phyloP scores from a whole-genome alignment of 2,797 vertebrate species.

The Heliangelus exortis region DNA sequence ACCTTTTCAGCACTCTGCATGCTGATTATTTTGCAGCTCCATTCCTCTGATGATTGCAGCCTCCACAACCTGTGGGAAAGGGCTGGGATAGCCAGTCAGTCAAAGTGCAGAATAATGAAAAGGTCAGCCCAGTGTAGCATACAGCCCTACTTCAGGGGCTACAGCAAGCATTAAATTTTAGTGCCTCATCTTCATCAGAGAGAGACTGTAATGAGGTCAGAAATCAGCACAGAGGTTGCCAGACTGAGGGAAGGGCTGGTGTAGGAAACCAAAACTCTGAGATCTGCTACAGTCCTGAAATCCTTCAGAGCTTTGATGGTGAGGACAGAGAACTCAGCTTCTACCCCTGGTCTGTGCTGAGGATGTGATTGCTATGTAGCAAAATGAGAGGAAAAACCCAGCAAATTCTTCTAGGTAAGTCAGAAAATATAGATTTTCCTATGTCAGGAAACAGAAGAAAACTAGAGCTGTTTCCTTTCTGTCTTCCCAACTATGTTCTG shows the following conservation, averaged over 20 bases:
- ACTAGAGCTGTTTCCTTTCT: not conserved
- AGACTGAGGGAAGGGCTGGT: not conserved
- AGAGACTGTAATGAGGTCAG: not conserved
- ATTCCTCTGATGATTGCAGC: not conserved
- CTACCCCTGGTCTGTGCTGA: not conserved
- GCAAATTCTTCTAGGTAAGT: not conserved
- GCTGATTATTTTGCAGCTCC: slow-evolving; percentile 43
- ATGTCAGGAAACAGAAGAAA: not conserved
- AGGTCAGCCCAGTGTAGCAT: slow-evolving; percentile 44
- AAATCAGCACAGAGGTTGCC: not conserved
- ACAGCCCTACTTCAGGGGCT: slow-evolving; percentile 6
- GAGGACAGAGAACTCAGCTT: not conserved
- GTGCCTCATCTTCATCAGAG: not conserved
- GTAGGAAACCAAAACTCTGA: not conserved
- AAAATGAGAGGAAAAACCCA: not conserved
- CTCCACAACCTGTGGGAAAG: not conserved
- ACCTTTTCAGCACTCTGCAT: slow-evolving; percentile 31
- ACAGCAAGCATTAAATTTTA: not conserved
- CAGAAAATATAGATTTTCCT: not conserved
- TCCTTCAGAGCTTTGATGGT: not conserved
- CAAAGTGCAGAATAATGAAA: slow-evolving; percentile 38
- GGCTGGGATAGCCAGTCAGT: slow-evolving; percentile 5
- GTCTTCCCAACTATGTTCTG: not conserved
- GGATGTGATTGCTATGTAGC: not conserved
- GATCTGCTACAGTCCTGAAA: not conserved